These are phyloP conservation scores for Stichopus chloronotus DNA, from an alignment of 35 echinoderm and acorn worm species.

Conservation along the genomic window DNA sequence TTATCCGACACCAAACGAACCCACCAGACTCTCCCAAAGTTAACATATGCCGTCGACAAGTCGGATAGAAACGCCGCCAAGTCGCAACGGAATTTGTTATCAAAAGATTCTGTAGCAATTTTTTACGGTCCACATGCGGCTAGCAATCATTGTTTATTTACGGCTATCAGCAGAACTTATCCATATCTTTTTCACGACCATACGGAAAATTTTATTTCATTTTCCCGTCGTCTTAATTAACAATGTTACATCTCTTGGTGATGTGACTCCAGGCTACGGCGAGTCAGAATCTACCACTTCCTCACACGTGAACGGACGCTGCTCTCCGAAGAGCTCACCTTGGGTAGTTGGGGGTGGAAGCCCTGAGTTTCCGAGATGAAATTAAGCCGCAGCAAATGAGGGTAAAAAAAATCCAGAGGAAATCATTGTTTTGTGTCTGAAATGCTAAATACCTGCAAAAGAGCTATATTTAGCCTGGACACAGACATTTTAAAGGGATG, in stretches of 20 bases:
- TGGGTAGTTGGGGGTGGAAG: conserved; percentile 2
- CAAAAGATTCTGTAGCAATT: conserved; percentile 38
- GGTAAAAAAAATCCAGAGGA: background rate
- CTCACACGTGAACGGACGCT: background rate
- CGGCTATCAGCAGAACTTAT: conserved; percentile 2
- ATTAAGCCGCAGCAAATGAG: background rate
- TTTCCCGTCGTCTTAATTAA: conserved; percentile 36
- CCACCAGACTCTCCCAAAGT: conserved; percentile 46
- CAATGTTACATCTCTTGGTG: background rate
- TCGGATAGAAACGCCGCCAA: conserved; percentile 38
- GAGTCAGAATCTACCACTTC: conserved; percentile 10
- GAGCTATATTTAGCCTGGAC: too few species aligned
- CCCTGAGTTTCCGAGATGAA: background rate
- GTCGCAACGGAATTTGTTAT: conserved; percentile 40
- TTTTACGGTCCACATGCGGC: conserved; percentile 30
- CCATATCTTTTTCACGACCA: conserved; percentile 14
- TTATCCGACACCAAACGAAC: conserved; percentile 44
- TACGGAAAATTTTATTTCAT: conserved; percentile 35
- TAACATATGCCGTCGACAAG: conserved; percentile 48
- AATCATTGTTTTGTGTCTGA: background rate
- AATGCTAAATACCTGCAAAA: too few species aligned
- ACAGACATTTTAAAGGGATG: too few species aligned
- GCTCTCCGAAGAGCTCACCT: background rate
- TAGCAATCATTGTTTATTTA: conserved; percentile 51
- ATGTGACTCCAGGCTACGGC: conserved; percentile 31